Percentiles rank a stretch among this genome's conserved stretches.
These are phyloP conservation scores for Pangasius macronema DNA, from an alignment of 2,797 vertebrate genomes.

Conservation along the genomic window DNA sequence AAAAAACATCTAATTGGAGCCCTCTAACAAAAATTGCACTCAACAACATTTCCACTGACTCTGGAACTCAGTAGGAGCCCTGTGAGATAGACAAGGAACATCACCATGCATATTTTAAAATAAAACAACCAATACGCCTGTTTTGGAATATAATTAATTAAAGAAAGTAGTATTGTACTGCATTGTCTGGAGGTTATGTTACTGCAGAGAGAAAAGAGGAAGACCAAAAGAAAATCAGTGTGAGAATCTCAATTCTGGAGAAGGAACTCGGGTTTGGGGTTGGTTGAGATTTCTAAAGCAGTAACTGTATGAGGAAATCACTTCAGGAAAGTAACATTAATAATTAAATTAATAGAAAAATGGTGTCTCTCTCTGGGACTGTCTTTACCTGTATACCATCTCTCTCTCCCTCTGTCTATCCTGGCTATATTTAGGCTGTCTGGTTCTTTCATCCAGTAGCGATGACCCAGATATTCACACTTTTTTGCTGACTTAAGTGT, in stretches of 20 bases:
- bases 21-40: neutral
- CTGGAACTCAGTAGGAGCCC: neutral
- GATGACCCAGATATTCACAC: constrained; percentile 26
- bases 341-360: constrained; percentile 6
- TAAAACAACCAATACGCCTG: neutral
- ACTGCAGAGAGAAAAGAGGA: neutral
- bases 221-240: neutral
- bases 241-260: neutral
- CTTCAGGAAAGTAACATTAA: neutral
- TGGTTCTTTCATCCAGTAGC: constrained; percentile 30
- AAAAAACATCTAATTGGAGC: neutral
- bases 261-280: neutral
- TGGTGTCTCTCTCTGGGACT: neutral
- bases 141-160: neutral
- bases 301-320: neutral
- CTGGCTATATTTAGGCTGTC: constrained; percentile 48
- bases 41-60: neutral
- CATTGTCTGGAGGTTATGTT: neutral
- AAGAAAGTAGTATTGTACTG: neutral
- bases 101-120: neutral
- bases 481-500: neutral
- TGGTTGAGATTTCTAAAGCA: neutral
- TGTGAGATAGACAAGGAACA: neutral
- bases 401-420: neutral
- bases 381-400: constrained; percentile 8